A percentile compares a stretch with the other conserved stretches of the same genome.
Conservation (phyloP, 1,140 invertebrate species). For the Drosophila bipectinata region DNA sequence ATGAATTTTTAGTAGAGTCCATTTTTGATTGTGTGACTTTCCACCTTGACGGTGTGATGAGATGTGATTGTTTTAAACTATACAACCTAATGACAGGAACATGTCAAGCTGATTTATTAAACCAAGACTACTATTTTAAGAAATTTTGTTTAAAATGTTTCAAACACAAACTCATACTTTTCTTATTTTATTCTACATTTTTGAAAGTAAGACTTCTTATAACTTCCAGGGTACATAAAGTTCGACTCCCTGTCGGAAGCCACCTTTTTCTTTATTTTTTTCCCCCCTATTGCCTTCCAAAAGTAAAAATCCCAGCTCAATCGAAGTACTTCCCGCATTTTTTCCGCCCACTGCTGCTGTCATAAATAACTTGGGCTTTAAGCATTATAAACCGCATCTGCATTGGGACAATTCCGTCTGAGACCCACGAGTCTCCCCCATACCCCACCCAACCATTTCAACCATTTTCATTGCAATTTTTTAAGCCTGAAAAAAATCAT, state of each 20-base stretch:
- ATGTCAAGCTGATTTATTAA: no score
- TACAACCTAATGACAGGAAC: no score
- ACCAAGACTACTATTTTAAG: no score
- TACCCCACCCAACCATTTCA: not conserved
- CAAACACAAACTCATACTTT: no score
- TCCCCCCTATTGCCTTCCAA: not conserved
- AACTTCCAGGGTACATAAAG: no score
- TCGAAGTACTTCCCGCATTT: constrained; percentile 12
- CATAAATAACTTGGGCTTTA: constrained; percentile 50
- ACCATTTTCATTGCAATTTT: constrained; percentile 17
- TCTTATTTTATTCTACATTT: no score
- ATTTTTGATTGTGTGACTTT: not conserved
- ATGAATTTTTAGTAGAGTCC: not conserved
- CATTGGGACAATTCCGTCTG: constrained; percentile 30
- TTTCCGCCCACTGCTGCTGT: not conserved
- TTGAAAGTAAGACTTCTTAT: no score
- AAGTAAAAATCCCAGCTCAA: constrained; percentile 25
- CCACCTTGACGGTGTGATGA: no score
- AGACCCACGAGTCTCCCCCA: not conserved
- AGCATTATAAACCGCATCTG: constrained; percentile 51
- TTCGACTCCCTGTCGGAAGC: no score
- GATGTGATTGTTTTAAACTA: no score
- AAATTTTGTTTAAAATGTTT: no score
- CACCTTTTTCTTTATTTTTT: not conserved
- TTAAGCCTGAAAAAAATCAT: constrained; percentile 52